A percentile compares a stretch with the other conserved stretches of the same genome.
phyloP scores from a whole-genome alignment of 92 coral and sea anemone genomes.

The Pocillopora grandis region DNA sequence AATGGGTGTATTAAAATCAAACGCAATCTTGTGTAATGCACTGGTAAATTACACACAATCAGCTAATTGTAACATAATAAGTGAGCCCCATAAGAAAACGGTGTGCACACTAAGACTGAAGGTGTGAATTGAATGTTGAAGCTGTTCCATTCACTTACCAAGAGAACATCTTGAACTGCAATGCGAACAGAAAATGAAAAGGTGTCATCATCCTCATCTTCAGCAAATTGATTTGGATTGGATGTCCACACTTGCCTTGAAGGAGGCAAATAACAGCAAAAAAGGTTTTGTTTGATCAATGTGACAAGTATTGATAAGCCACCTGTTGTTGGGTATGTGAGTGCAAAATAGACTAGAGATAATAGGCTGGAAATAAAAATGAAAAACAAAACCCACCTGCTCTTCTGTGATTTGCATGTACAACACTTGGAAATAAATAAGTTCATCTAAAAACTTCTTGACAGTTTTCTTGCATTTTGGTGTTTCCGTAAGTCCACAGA shows the following conservation, averaged over 20 bases:
- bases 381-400: conserved; percentile 61
- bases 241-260: conserved; percentile 73
- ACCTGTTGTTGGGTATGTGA: not conserved
- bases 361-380: too few relatives aligned
- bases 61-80: too few relatives aligned
- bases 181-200: conserved; percentile 97
- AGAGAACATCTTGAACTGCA: conserved; percentile 95
- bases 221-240: conserved; percentile 96
- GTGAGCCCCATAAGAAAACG: too few relatives aligned
- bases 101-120: too few relatives aligned
- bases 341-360: too few relatives aligned
- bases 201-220: conserved; percentile 99
- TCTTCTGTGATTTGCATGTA: conserved; percentile 99
- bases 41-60: too few relatives aligned
- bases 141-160: conserved; percentile 55
- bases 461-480: conserved; percentile 87
- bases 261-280: too few relatives aligned
- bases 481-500: conserved; percentile 91
- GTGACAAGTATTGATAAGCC: not conserved
- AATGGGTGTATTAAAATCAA: too few relatives aligned
- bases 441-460: conserved; percentile 81
- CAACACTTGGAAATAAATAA: conserved; percentile 83
- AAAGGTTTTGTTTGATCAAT: not conserved
- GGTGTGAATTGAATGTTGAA: too few relatives aligned
- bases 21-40: too few relatives aligned